These are phyloP conservation scores for Seira musarum DNA, from an alignment of 2,888 invertebrate genomes.

Conservation along the genomic window DNA sequence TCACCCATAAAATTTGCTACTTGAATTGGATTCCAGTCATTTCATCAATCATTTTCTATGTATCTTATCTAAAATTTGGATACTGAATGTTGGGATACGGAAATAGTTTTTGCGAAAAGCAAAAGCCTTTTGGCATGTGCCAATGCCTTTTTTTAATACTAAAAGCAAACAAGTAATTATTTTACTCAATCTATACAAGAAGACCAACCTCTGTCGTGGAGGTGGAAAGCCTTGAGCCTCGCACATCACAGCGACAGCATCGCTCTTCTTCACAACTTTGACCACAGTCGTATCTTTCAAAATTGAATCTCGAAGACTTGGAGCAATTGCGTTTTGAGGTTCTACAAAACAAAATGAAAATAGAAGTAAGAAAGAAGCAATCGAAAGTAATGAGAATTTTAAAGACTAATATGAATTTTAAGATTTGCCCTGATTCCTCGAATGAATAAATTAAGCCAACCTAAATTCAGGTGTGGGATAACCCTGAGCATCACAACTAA, in stretches of 20 bases:
- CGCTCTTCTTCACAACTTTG: slow-evolving; percentile 60
- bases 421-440: too few species aligned
- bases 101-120: background rate
- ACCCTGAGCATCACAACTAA: slow-evolving; percentile 80
- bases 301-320: slow-evolving; percentile 73
- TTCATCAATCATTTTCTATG: background rate
- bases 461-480: slow-evolving; percentile 79
- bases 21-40: slow-evolving; percentile 10
- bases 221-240: slow-evolving; percentile 63
- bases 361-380: slow-evolving; percentile 11
- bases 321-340: slow-evolving; percentile 73
- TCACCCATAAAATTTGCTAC: background rate
- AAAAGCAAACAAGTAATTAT: too few species aligned
- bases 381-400: too few species aligned
- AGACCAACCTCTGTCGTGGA: slow-evolving; percentile 50
- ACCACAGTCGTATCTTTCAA: slow-evolving; percentile 66
- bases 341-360: slow-evolving; percentile 67
- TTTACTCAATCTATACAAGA: background rate
- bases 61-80: background rate
- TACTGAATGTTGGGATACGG: slow-evolving; percentile 52
- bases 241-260: slow-evolving; percentile 56
- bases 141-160: too few species aligned
- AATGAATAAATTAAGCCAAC: slow-evolving; percentile 74
- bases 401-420: too few species aligned
- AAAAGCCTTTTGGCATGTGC: too few species aligned